Evolutionary conservation across 2,888 invertebrate genomes (phyloP).

Genomic region (Idaea straminata): DNA sequence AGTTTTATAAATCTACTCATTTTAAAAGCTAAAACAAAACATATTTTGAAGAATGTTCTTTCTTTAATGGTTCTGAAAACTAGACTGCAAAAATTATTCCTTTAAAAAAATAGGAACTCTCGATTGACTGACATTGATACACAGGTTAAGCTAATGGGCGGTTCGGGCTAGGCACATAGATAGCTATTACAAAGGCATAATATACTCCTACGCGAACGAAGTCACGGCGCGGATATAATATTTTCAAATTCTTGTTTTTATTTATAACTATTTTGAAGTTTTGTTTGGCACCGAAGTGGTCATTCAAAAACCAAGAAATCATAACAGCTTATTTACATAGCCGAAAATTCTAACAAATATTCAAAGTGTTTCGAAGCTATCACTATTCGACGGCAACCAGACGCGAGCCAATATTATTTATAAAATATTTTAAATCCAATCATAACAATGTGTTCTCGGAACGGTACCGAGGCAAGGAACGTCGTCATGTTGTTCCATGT

Average conservation of each 20-base stretch:
- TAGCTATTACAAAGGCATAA: too few species aligned
- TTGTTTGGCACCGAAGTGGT: neutral
- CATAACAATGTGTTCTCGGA: constrained; percentile 53
- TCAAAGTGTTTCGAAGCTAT: constrained; percentile 6
- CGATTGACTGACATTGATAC: too few species aligned
- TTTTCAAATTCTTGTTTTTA: too few species aligned
- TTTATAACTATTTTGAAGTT: too few species aligned
- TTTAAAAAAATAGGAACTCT: too few species aligned
- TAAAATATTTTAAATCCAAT: constrained; percentile 51
- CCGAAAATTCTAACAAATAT: constrained; percentile 31
- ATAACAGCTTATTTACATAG: constrained; percentile 12
- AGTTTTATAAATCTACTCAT: neutral
- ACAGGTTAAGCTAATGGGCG: too few species aligned
- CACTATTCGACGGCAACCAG: constrained; percentile 14
- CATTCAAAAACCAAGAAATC: neutral
- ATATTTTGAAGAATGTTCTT: neutral
- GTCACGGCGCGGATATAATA: too few species aligned
- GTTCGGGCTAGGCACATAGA: too few species aligned
- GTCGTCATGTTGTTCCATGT: constrained; percentile 35
- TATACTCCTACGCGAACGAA: too few species aligned
- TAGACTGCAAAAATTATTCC: neutral
- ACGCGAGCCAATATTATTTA: constrained; percentile 21
- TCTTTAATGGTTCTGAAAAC: neutral
- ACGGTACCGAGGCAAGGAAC: constrained; percentile 12
- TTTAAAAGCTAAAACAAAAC: neutral